Conservation (phyloP, 2,797 vertebrate species). For the Protonibea diacanthus region DNA sequence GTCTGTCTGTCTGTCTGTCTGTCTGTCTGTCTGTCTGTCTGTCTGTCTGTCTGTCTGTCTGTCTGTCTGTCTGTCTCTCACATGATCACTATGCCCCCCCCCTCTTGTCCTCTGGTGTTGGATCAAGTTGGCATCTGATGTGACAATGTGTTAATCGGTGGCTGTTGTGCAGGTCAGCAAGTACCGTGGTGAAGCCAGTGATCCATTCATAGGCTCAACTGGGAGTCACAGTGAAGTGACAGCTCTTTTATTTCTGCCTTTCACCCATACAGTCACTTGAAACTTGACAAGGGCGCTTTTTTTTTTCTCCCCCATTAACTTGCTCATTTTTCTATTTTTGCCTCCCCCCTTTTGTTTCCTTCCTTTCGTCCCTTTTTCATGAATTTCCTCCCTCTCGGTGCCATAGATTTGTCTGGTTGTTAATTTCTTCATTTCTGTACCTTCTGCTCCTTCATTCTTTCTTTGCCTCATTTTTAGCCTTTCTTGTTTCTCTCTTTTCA, state of each 20-base stretch:
- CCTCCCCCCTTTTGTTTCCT: background rate
- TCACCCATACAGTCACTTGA: constrained; percentile 15
- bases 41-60: constrained; percentile 20
- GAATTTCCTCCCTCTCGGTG: background rate
- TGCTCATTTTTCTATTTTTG: background rate
- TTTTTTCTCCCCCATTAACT: background rate
- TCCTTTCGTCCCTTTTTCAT: background rate
- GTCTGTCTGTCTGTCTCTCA: constrained; percentile 11
- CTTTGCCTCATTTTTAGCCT: background rate
- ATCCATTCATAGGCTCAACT: constrained; percentile 56
- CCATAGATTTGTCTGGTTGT: background rate
- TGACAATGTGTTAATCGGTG: constrained; percentile 72
- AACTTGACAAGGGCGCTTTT: background rate
- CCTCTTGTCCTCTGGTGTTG: background rate
- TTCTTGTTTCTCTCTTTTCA: background rate
- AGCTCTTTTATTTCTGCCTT: constrained; percentile 51
- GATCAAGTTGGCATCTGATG: constrained; percentile 71
- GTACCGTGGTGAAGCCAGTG: constrained; percentile 44
- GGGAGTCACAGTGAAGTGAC: constrained; percentile 45
- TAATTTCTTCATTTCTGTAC: background rate
- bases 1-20: constrained; percentile 2
- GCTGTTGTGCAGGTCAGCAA: constrained; percentile 68
- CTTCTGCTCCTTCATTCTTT: background rate
- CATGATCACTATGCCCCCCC: background rate
- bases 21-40: constrained; percentile 25